Evolutionary conservation across 1,140 invertebrate species (phyloP).

Genomic region (Nebria ingens): DNA sequence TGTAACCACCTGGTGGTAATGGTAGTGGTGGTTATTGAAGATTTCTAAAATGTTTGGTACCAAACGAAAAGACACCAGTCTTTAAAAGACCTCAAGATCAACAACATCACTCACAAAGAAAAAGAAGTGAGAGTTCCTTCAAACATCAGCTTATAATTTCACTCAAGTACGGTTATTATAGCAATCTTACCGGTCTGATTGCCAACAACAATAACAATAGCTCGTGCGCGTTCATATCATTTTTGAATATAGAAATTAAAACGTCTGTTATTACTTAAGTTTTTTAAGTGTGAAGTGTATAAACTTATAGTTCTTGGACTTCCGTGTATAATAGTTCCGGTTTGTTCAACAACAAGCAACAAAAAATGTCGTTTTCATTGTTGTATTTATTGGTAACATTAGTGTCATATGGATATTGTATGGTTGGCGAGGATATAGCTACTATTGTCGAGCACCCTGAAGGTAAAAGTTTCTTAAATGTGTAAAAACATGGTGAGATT

Average conservation of each 20-base stretch:
- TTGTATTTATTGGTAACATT: slow-evolving; percentile 29
- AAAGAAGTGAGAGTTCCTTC: slow-evolving; percentile 15
- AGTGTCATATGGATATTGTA: slow-evolving; percentile 19
- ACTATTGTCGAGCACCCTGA: slow-evolving; percentile 14
- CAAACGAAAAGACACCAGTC: background rate
- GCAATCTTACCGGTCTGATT: slow-evolving; percentile 23
- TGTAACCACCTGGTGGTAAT: slow-evolving; percentile 15
- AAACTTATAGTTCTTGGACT: too few relatives aligned
- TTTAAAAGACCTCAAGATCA: background rate
- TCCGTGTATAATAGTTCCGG: too few relatives aligned
- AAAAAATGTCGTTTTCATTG: slow-evolving; percentile 27
- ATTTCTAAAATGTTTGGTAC: slow-evolving; percentile 11
- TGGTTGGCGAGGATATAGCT: slow-evolving; percentile 25
- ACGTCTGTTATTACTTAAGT: too few relatives aligned
- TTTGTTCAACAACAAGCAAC: too few relatives aligned
- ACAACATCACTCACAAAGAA: background rate
- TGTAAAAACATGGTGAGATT: too few relatives aligned
- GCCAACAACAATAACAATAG: slow-evolving; percentile 21
- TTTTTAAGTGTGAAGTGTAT: too few relatives aligned
- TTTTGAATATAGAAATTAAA: slow-evolving; percentile 12
- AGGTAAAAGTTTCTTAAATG: too few relatives aligned
- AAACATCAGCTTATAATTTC: background rate
- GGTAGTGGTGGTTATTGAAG: slow-evolving; percentile 15
- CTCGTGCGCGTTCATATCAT: background rate
- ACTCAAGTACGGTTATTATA: background rate